These are phyloP conservation scores for Pavo muticus DNA, from an alignment of 2,113 vertebrate species.

Conservation along the genomic window DNA sequence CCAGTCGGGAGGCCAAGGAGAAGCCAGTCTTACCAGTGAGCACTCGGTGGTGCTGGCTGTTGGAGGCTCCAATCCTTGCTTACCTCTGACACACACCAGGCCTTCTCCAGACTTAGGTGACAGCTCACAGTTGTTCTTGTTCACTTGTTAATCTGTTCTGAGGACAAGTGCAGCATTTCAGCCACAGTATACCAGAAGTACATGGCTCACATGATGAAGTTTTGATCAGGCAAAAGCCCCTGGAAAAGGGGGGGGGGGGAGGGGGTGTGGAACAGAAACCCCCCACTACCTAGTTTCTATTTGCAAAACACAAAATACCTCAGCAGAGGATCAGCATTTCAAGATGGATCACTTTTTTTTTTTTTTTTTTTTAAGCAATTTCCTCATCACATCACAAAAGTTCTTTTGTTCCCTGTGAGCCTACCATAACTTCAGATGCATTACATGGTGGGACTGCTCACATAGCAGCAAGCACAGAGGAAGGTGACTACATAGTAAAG, in stretches of 20 bases:
- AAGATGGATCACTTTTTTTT: not conserved
- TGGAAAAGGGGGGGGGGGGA: not conserved
- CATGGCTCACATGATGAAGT: not conserved
- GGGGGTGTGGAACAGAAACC: too few relatives aligned
- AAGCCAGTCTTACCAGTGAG: not conserved
- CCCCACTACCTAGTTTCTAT: not conserved
- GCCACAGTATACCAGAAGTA: not conserved
- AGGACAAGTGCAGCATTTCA: not conserved
- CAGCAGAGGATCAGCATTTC: not conserved
- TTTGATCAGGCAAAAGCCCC: not conserved
- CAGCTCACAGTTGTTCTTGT: not conserved
- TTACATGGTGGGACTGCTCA: not conserved
- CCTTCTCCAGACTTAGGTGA: fast-evolving
- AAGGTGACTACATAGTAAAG: not conserved
- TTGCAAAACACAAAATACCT: not conserved
- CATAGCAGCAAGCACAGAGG: not conserved
- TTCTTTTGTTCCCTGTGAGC: not conserved
- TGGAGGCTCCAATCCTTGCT: not conserved
- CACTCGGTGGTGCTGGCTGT: fast-evolving
- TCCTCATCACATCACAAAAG: not conserved
- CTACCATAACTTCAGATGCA: not conserved
- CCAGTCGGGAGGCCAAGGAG: not conserved
- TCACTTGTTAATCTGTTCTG: not conserved
- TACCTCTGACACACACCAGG: not conserved
- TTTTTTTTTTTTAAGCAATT: not conserved